Percentiles rank a stretch among this genome's conserved stretches.
Conservation (phyloP, 2,888 invertebrate species). For the Napeogenes sylphis region DNA sequence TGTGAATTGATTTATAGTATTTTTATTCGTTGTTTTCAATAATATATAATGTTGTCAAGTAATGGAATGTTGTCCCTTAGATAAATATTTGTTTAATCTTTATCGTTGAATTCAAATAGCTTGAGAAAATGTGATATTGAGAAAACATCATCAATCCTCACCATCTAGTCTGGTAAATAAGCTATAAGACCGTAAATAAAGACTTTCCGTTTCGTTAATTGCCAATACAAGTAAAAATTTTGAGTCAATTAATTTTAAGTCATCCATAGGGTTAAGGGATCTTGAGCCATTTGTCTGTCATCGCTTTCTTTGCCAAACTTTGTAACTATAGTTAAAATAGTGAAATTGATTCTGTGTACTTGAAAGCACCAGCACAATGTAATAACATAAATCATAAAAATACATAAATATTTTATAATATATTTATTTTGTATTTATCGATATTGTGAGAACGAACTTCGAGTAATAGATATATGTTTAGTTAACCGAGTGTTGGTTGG, state of each 20-base stretch:
- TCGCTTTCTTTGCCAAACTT: constrained; percentile 67
- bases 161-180: constrained; percentile 57
- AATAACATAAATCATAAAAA: constrained; percentile 44
- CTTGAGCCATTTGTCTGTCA: constrained; percentile 47
- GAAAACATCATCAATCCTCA: constrained; percentile 49
- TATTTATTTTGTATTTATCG: constrained; percentile 49
- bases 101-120: constrained; percentile 51
- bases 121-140: constrained; percentile 64
- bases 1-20: constrained; percentile 44
- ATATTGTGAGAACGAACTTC: constrained; percentile 53
- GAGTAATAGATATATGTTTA: constrained; percentile 44
- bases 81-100: constrained; percentile 44
- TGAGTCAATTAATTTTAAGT: constrained; percentile 76
- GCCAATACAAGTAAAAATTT: constrained; percentile 59
- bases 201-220: constrained; percentile 42
- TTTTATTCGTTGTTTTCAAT: constrained; percentile 38
- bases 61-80: constrained; percentile 59
- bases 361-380: constrained; percentile 70
- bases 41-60: constrained; percentile 49
- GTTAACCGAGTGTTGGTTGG: constrained; percentile 59
- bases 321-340: constrained; percentile 52
- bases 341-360: constrained; percentile 46
- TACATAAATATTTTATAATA: constrained; percentile 42
- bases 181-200: constrained; percentile 40
- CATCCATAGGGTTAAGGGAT: constrained; percentile 68